These are phyloP conservation scores for Poeciliopsis prolifica DNA, from an alignment of 2,113 vertebrate species.

Conservation along the genomic window DNA sequence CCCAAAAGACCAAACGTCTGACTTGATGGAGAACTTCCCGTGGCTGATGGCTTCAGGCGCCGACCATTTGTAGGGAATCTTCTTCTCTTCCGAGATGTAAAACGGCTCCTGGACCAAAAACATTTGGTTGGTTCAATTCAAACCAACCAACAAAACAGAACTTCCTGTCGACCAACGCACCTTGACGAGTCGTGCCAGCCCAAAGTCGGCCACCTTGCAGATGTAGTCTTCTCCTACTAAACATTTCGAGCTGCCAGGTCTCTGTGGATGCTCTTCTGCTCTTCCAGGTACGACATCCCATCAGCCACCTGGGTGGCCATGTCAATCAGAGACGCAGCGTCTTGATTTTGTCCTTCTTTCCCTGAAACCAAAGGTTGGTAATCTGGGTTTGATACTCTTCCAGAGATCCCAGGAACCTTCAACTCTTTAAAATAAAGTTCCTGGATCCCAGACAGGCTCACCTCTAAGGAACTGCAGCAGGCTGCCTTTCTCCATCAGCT, in stretches of 20 bases:
- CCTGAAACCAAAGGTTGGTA: slow-evolving; percentile 56
- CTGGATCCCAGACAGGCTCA: slow-evolving; percentile 39
- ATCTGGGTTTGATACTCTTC: neutral
- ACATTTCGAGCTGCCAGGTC: slow-evolving; percentile 88
- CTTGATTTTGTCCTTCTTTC: slow-evolving; percentile 62
- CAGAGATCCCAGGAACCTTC: neutral
- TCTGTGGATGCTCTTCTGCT: slow-evolving; percentile 83
- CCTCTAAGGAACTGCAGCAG: slow-evolving; percentile 82
- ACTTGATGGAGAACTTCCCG: slow-evolving; percentile 82
- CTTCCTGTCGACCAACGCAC: slow-evolving; percentile 44
- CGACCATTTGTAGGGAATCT: slow-evolving; percentile 85
- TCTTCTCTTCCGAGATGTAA: slow-evolving; percentile 78
- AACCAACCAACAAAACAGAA: neutral
- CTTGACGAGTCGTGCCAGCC: slow-evolving; percentile 85
- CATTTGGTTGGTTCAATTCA: no score
- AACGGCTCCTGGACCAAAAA: slow-evolving; percentile 75
- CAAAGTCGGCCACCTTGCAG: slow-evolving; percentile 90
- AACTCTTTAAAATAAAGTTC: neutral
- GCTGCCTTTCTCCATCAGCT: slow-evolving; percentile 86
- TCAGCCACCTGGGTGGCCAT: slow-evolving; percentile 83
- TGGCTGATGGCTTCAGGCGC: slow-evolving; percentile 82
- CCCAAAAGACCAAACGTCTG: slow-evolving; percentile 86
- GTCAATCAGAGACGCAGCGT: slow-evolving; percentile 70
- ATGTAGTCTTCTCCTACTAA: slow-evolving; percentile 82
- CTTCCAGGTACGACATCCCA: slow-evolving; percentile 86